Base-by-base conservation (phyloP, 30 jellyfish, hydroid and myxozoan genomes). In the Hydractinia echinata region DNA sequence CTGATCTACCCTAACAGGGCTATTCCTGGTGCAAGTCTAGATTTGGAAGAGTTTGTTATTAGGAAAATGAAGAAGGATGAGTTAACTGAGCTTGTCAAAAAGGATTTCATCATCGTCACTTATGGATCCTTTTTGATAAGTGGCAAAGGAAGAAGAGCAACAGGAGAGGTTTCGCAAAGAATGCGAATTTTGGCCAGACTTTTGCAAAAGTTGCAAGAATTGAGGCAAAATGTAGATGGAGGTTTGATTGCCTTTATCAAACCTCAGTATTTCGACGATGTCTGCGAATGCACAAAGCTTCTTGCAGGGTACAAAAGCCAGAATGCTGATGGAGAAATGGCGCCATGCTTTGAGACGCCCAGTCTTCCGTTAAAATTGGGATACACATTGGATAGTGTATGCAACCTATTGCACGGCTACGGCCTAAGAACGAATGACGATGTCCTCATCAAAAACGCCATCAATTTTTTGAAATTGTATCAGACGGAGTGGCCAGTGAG, bases 261-360 rank as follows among this genome's bases (percentile, higher is more conserved):
- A 13, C 16, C 19, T 51, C 74, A 64, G 51, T 72, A 51, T 15
- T 80, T 80, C 67, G 82, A 80, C 52, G 51, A 66, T 44, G 39
- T 80, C 56, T 52, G 66, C 52, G 77, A 62, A 56, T 72, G 79
- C 53, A 77, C 82, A 44, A 54, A 79, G 44, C 21, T 8, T 8
- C 74, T 84, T 44, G 74, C 74, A 5, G 77, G 93, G 52, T 61
- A 51, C 30, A 61, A 48, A 16, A 51, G 56, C 8, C 55, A 7
- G 51, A 49, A 20, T 79, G 77, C 18, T 15, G 84, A 55, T 19
- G 76, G 64, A 54, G 72, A 79, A 19, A 81, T 76, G 55, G 7
- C 68, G 51, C 61, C 84, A 48, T 53, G 78, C 50, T 79, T 61
- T 48, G 58, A 79, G 18, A 79, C 48, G 86, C 86, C 86, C 18